These are phyloP conservation scores for Pandemis corylana DNA, from an alignment of 2,888 invertebrate species.

Conservation along the genomic window DNA sequence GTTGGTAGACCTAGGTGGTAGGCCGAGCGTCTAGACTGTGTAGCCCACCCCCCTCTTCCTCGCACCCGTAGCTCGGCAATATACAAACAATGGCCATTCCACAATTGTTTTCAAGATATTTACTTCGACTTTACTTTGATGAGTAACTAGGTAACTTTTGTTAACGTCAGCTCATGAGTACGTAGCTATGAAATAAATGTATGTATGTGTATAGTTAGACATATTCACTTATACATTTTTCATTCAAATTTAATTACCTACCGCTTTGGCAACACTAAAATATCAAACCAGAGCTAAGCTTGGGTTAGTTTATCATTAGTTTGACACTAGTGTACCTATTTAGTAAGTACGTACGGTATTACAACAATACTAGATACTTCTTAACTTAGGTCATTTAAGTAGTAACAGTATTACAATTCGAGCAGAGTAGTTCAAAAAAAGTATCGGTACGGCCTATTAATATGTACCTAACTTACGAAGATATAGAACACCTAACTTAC, in stretches of 20 bases:
- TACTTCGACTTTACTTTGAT: background rate
- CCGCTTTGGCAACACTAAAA: no score
- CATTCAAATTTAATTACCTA: no score
- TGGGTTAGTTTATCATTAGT: no score
- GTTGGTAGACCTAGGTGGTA: constrained; percentile 22
- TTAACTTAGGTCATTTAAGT: no score
- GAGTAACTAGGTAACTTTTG: background rate
- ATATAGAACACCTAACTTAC: background rate
- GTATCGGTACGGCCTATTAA: background rate
- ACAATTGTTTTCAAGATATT: background rate
- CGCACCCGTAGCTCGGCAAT: background rate
- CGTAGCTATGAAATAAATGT: background rate
- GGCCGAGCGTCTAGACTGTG: constrained; percentile 38
- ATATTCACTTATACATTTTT: no score
- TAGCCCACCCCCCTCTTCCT: background rate
- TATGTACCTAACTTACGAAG: constrained; percentile 4
- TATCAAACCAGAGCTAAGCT: no score
- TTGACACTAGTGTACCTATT: no score
- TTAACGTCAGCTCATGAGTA: background rate
- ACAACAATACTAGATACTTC: no score
- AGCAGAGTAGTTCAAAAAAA: background rate
- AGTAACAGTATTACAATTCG: no score
- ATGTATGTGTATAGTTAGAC: no score
- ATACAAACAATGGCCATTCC: constrained; percentile 1
- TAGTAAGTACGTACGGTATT: no score